These are phyloP conservation scores for Brachionichthys hirsutus DNA, from an alignment of 2,113 vertebrate genomes.

Conservation along the genomic window DNA sequence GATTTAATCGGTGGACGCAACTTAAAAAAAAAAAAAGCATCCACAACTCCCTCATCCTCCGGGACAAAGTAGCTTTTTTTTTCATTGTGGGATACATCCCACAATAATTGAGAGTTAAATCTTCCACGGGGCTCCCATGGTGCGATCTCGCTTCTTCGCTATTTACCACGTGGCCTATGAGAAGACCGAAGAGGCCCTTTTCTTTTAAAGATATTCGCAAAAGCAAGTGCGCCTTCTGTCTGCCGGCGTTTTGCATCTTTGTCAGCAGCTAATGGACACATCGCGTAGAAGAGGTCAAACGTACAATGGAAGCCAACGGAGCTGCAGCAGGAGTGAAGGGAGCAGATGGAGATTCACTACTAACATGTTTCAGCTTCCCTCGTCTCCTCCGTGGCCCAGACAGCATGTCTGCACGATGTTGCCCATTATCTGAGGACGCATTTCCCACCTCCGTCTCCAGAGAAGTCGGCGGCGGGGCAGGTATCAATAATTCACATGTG, in stretches of 20 bases:
- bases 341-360: slow-evolving; percentile 35
- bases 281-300: slow-evolving; percentile 40
- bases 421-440: slow-evolving; percentile 50
- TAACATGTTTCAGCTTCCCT: slow-evolving; percentile 47
- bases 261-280: slow-evolving; percentile 43
- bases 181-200: slow-evolving; percentile 14
- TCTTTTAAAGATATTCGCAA: slow-evolving; percentile 10
- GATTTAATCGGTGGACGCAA: slow-evolving; percentile 35
- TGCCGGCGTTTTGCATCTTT: slow-evolving; percentile 13
- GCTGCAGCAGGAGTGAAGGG: slow-evolving; percentile 34
- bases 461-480: slow-evolving; percentile 42
- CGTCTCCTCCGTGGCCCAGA: slow-evolving; percentile 9
- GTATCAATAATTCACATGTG: slow-evolving; percentile 78
- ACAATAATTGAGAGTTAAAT: slow-evolving; percentile 45
- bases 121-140: slow-evolving; percentile 17
- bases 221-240: slow-evolving; percentile 9
- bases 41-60: slow-evolving; percentile 35
- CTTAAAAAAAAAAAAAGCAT: slow-evolving; percentile 28
- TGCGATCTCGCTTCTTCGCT: slow-evolving; percentile 3
- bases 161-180: slow-evolving; percentile 1
- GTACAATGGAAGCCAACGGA: slow-evolving; percentile 21
- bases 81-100: no score
- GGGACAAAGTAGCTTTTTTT: slow-evolving; percentile 38
- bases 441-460: slow-evolving; percentile 47
- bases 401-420: slow-evolving; percentile 38